A percentile compares a stretch with the other conserved stretches of the same genome.
Evolutionary conservation across 2,797 vertebrate genomes (phyloP).

Genomic region (Gouania willdenowi): DNA sequence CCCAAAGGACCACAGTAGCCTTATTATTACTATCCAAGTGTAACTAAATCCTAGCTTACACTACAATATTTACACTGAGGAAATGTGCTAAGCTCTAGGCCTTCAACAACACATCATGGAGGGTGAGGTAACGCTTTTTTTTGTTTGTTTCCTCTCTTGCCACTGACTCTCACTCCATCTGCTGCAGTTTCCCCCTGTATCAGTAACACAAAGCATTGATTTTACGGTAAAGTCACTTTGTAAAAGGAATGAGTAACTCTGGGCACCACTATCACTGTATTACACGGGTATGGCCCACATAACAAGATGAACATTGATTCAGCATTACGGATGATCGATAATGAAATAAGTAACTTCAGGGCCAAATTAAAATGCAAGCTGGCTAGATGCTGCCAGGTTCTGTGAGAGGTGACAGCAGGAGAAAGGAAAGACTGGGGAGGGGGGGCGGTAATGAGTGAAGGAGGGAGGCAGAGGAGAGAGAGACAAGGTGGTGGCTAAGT

Average conservation of each 20-base stretch:
- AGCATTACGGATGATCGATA: slow-evolving; percentile 98
- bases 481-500: too few relatives aligned
- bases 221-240: slow-evolving; percentile 97
- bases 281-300: slow-evolving; percentile 95
- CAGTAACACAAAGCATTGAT: slow-evolving; percentile 93
- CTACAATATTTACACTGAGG: slow-evolving; percentile 5
- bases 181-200: slow-evolving; percentile 80
- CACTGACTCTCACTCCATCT: slow-evolving; percentile 66
- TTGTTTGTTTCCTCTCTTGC: slow-evolving; percentile 49
- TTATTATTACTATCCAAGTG: too few relatives aligned
- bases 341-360: slow-evolving; percentile 98
- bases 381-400: slow-evolving; percentile 83
- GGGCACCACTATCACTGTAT: slow-evolving; percentile 95
- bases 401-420: slow-evolving; percentile 83
- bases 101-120: slow-evolving; percentile 35
- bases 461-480: slow-evolving; percentile 7
- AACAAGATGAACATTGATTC: slow-evolving; percentile 99
- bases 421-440: slow-evolving; percentile 18
- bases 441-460: slow-evolving; percentile 3
- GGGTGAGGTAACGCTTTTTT: slow-evolving; percentile 40
- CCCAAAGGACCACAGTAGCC: too few relatives aligned
- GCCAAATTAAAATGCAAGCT: slow-evolving; percentile 98
- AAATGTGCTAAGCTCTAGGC: slow-evolving; percentile 18
- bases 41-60: slow-evolving; percentile 1
- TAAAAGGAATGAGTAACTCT: slow-evolving; percentile 94